A percentile compares a stretch with the other conserved stretches of the same genome.
phyloP scores from a whole-genome alignment of 1,140 invertebrate species.

The Nephila pilipes region DNA sequence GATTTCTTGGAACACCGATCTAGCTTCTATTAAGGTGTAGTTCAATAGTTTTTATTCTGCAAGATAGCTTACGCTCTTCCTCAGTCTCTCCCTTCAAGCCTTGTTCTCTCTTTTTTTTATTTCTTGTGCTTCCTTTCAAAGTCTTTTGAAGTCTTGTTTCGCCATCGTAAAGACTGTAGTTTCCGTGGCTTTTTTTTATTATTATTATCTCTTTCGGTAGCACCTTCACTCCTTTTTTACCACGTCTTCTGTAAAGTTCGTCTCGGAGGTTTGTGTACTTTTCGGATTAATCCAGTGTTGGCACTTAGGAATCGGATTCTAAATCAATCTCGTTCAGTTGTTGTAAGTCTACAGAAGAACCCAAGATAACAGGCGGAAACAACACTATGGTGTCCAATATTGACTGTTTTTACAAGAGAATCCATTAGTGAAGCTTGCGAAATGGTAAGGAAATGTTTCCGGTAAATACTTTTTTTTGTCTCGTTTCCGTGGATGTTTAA shows the following conservation, averaged over 20 bases:
- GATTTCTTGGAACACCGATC: conserved; percentile 53
- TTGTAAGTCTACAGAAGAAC: conserved; percentile 48
- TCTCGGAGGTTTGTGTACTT: conserved; percentile 43
- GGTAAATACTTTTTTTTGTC: conserved; percentile 19
- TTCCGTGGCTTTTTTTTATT: background rate
- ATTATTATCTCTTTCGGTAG: background rate
- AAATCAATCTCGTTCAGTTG: conserved; percentile 42
- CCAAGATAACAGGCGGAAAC: background rate
- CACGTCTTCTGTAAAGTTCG: conserved; percentile 27
- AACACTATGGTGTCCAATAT: conserved; percentile 56
- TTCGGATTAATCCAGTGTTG: conserved; percentile 57
- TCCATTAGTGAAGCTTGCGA: conserved; percentile 38
- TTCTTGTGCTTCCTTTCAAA: conserved; percentile 21
- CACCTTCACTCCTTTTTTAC: background rate
- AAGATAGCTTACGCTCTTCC: conserved; percentile 3
- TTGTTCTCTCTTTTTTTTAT: conserved; percentile 15
- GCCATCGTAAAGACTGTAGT: background rate
- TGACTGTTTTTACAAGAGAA: conserved; percentile 50
- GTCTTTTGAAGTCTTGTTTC: conserved; percentile 45
- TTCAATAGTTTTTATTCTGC: conserved; percentile 47
- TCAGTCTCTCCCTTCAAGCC: background rate
- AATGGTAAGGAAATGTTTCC: conserved; percentile 45
- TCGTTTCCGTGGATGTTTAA: background rate
- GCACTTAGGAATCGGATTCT: conserved; percentile 59
- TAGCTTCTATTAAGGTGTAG: conserved; percentile 40